Base-by-base conservation (phyloP, 2,113 vertebrate species). In the Cyanistes caeruleus region DNA sequence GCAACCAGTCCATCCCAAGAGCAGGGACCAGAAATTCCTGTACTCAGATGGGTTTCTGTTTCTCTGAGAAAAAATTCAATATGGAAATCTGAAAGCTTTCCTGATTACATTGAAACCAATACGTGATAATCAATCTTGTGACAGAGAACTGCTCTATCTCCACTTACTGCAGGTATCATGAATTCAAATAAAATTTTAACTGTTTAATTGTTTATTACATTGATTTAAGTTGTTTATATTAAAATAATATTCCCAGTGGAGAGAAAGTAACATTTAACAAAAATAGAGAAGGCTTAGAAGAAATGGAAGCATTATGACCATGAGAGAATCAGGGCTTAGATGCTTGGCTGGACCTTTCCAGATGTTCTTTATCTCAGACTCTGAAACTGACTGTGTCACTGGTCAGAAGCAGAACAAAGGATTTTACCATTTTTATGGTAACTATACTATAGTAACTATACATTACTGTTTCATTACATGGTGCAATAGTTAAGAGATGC, bases 271-370 rank as follows among this genome's bases (percentile, higher is more conserved):
- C 19, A 59, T 84, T 89, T 92, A 87, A 91, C 65, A 84, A n/a
- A 82, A 84, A 48, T 1, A 53, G 84, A n/a, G 81, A 60, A 76
- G 49, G 6, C 7, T 56, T 64, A 24, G 11, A 41, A 52, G 51
- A 87, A 63, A 31, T 27, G 60, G 51, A 94, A 93, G 76, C 33
- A 56, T 27, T 56, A 67, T 83, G 39, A 60, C 15, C 1, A 1
- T 68, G 48, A 88, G 33, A 96, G 55, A 62, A 73, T 68, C 22
- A 59, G 51, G 82, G 74, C 95, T 95, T 68, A 95, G 33, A 87
- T 58, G 25, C 64, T 86, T 91, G 53, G 53, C 37, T 89, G 74
- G 55, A 69, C 18, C 31, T 52, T 84, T 93, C 59, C 5, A 4
- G 24, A 63, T 84, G 48, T 78, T 84, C 52, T 87, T 85, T 84